A percentile compares a stretch with the other conserved stretches of the same genome.
Conservation (phyloP, 2,888 invertebrate species). For the Morinoia aosen region DNA sequence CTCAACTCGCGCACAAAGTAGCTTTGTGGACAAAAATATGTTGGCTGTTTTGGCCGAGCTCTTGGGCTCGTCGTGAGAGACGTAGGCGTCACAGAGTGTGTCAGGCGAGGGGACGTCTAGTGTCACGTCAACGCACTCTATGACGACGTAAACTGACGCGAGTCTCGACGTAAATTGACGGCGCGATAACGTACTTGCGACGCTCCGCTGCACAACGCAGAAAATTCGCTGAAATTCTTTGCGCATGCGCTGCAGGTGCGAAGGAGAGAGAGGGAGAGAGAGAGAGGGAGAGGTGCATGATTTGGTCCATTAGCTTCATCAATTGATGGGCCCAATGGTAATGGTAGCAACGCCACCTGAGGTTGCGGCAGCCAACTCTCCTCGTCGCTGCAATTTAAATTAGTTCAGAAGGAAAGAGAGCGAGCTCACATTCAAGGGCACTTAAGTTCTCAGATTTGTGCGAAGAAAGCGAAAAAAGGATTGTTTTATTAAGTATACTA, state of each 20-base stretch:
- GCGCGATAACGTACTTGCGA: not conserved
- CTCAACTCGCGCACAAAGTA: not conserved
- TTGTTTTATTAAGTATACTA: too few species aligned
- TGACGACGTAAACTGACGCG: slow-evolving; percentile 43
- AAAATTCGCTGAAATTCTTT: slow-evolving; percentile 41
- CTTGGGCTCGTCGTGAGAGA: slow-evolving; percentile 12
- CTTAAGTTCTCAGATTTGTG: not conserved
- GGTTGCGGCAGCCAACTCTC: not conserved
- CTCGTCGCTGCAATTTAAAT: not conserved
- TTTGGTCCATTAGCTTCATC: not conserved
- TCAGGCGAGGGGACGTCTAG: slow-evolving; percentile 36
- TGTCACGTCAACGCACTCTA: slow-evolving; percentile 45
- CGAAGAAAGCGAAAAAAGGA: not conserved
- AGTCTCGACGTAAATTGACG: not conserved
- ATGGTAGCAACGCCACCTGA: not conserved
- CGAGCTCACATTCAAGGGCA: not conserved
- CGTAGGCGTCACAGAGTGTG: slow-evolving; percentile 30
- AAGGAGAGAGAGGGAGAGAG: not conserved
- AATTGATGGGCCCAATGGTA: not conserved
- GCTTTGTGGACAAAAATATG: not conserved
- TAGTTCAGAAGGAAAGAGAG: not conserved
- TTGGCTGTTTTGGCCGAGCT: not conserved
- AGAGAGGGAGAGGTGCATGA: not conserved
- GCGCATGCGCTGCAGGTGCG: not conserved
- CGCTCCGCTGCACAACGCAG: not conserved